These are phyloP conservation scores for Lochmaea crataegi DNA, from an alignment of 2,888 invertebrate genomes.

Conservation along the genomic window DNA sequence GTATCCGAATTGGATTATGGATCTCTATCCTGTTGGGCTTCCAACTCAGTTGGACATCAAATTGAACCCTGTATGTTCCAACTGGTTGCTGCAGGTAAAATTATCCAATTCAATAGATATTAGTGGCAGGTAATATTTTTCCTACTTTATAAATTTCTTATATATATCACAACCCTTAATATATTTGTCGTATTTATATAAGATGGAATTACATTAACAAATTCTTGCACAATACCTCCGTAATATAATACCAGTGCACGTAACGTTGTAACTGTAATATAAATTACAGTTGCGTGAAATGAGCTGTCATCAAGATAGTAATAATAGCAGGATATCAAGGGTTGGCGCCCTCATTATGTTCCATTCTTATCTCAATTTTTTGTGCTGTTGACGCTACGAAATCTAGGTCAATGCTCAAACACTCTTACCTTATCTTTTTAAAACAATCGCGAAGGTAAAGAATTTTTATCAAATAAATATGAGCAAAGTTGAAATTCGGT, in stretches of 20 bases:
- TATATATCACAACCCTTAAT: too few species aligned
- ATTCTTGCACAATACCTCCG: slow-evolving; percentile 25
- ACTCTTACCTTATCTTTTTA: slow-evolving; percentile 3
- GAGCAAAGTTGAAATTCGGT: not conserved
- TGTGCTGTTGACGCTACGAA: slow-evolving; percentile 18
- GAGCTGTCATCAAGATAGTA: slow-evolving; percentile 36
- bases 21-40: slow-evolving; percentile 86
- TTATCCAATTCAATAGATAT: too few species aligned
- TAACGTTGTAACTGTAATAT: slow-evolving; percentile 20
- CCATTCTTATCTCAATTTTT: slow-evolving; percentile 35
- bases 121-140: too few species aligned
- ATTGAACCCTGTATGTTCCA: slow-evolving; percentile 87
- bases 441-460: not conserved
- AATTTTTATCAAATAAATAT: not conserved
- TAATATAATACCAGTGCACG: slow-evolving; percentile 17
- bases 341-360: slow-evolving; percentile 31
- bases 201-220: slow-evolving; percentile 12
- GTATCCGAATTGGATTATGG: slow-evolving; percentile 84
- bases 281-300: slow-evolving; percentile 35
- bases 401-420: slow-evolving; percentile 27
- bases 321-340: slow-evolving; percentile 35
- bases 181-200: not conserved
- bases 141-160: too few species aligned
- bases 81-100: slow-evolving; percentile 85
- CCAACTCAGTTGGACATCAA: slow-evolving; percentile 86